Evolutionary conservation across 2,888 invertebrate genomes (phyloP).

Genomic region (Drymonia ruficornis): DNA sequence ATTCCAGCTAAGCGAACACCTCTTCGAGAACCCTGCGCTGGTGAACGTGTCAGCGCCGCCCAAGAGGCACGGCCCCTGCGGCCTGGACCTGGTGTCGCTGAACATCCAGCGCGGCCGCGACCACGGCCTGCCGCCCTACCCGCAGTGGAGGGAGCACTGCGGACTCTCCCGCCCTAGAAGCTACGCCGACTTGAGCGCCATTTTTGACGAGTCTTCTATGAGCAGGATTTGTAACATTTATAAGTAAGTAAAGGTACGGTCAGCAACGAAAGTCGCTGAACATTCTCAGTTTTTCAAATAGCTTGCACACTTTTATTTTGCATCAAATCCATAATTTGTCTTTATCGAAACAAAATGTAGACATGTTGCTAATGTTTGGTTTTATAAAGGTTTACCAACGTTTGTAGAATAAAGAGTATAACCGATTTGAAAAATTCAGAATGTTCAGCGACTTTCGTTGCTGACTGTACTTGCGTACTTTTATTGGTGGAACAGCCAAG

Average conservation of each 20-base stretch:
- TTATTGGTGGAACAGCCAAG: no score
- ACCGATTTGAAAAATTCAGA: no score
- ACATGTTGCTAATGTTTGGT: no score
- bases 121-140: conserved; percentile 93
- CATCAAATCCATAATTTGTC: no score
- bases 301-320: no score
- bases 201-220: conserved; percentile 87
- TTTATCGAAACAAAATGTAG: no score
- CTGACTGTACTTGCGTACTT: no score
- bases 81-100: conserved; percentile 93
- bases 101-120: conserved; percentile 96
- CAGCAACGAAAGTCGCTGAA: no score
- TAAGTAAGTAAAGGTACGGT: conserved; percentile 78
- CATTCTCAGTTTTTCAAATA: no score
- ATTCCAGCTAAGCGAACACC: conserved; percentile 87
- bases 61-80: conserved; percentile 77
- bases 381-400: no score
- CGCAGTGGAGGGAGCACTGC: conserved; percentile 91
- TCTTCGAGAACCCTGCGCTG: conserved; percentile 85
- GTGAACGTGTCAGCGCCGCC: conserved; percentile 43
- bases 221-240: conserved; percentile 87
- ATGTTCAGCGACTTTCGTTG: no score
- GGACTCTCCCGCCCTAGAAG: conserved; percentile 85
- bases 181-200: conserved; percentile 87
- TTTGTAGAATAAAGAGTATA: no score